Evolutionary conservation across 1,140 invertebrate genomes (phyloP), one percentile per base, ranked within the genome.

Genomic region (Drosophila willistoni): DNA sequence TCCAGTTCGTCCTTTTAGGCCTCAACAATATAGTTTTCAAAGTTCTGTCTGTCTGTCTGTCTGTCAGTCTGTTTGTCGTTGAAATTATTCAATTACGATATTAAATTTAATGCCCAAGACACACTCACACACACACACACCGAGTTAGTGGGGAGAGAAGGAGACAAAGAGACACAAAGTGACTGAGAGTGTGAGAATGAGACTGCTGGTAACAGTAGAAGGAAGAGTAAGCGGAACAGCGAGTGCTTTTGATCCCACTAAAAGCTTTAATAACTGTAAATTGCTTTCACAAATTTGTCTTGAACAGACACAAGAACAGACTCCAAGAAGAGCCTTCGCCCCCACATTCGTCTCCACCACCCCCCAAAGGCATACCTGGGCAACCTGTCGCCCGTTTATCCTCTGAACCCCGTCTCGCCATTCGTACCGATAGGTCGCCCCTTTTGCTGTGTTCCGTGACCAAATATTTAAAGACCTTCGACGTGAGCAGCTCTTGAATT

Each of bases 231-330:
- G 61, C 56, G 44, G 47, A 56, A 22, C 29, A 42, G 14, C 33
- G 47, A 60, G 55, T 68, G 79, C 85, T 90, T 89, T 89, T 89
- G 85, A 89, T 89, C 85, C 77, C 81, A 81, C 85, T 89, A 89
- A 89, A 89, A 89, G 84, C 84, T 89, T 90, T 89, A 89, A 89
- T 89, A 90, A 89, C 84, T 84, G 85, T 68, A 89, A 89, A 89
- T 89, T 90, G 84, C 84, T 90, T 79, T 90, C 71, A 85, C 73
- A 75, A 84, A 66, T 75, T 89, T 89, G 66, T 77, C 66, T 77
- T 77, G 60, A 55, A 59, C 66, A 63, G 55, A 44, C 44, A 51
- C 44, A 51, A 22, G 55, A 34, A 36, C 29, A 51, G 61, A 36
- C 22, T 33, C 33, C 39, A 54, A 61, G 51, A 42, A 5, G 9